phyloP scores from a whole-genome alignment of 2,888 invertebrate species.

The Oscheius sp. region DNA sequence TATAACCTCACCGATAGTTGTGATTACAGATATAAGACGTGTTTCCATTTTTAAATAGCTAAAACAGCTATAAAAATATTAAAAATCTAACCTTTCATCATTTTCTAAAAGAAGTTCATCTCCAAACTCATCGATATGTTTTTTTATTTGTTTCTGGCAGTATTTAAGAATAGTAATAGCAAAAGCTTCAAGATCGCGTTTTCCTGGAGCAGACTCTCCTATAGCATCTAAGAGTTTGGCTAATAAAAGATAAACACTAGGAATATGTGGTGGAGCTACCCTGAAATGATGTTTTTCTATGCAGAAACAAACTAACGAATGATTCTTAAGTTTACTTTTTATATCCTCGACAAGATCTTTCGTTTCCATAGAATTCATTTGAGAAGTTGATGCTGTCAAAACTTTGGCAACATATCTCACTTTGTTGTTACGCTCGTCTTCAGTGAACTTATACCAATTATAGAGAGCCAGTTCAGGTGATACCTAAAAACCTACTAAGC shows the following conservation, averaged over 20 bases:
- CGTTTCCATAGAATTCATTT: conserved; percentile 27
- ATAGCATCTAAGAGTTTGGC: conserved; percentile 50
- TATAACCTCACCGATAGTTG: conserved; percentile 71
- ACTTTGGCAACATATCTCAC: conserved; percentile 50
- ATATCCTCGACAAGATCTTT: conserved; percentile 30
- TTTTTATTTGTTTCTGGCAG: conserved; percentile 2
- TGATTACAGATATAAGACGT: conserved; percentile 70
- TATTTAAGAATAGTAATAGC: neutral
- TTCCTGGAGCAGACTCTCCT: conserved; percentile 36
- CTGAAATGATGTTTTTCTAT: conserved; percentile 32
- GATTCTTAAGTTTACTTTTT: conserved; percentile 14
- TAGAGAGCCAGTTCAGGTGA: conserved; percentile 27
- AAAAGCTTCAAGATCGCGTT: conserved; percentile 6
- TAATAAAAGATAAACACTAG: conserved; percentile 45
- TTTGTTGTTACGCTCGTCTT: conserved; percentile 38
- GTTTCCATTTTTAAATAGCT: conserved; percentile 16
- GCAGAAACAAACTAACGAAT: conserved; percentile 2
- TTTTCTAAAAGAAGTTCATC: conserved; percentile 1
- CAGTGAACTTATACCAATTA: conserved; percentile 52
- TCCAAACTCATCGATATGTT: conserved; percentile 3
- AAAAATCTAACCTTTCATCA: conserved; percentile 11
- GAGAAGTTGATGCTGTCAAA: conserved; percentile 36
- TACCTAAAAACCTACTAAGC: neutral
- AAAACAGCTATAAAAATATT: neutral
- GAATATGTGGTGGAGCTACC: conserved; percentile 44